Percentiles rank a stretch among this genome's conserved stretches.
Conservation (phyloP, 2,797 vertebrate species). For the Ctenopoma multispine region DNA sequence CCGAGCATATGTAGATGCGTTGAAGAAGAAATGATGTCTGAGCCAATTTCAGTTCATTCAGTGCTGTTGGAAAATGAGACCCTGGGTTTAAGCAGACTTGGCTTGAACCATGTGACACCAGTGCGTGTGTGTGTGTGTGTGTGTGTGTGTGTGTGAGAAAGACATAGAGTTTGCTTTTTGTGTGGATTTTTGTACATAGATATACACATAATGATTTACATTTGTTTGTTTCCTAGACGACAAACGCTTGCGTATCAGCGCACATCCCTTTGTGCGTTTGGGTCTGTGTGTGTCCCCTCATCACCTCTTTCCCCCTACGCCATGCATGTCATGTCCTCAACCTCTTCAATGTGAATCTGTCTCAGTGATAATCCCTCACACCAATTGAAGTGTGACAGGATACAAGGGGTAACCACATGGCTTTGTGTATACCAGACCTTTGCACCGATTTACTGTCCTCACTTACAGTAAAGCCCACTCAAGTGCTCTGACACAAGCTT, state of each 20-base stretch:
- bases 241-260: constrained; percentile 30
- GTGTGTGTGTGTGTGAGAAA: neutral
- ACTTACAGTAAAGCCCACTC: constrained; percentile 78
- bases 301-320: constrained; percentile 57
- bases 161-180: neutral
- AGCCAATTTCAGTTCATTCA: constrained; percentile 59
- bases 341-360: constrained; percentile 76
- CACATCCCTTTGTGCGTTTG: neutral
- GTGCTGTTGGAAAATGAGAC: constrained; percentile 54
- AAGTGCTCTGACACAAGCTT: constrained; percentile 71
- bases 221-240: constrained; percentile 49
- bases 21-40: constrained; percentile 37
- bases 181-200: constrained; percentile 41
- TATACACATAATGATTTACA: constrained; percentile 35
- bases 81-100: constrained; percentile 50
- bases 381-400: constrained; percentile 78
- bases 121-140: neutral
- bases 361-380: constrained; percentile 77
- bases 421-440: constrained; percentile 80
- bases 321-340: constrained; percentile 78
- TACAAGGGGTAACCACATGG: constrained; percentile 77
- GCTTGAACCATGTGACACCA: constrained; percentile 62
- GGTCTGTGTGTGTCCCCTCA: constrained; percentile 14
- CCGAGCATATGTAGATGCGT: constrained; percentile 55
- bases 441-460: constrained; percentile 81